Base-by-base conservation (phyloP, 2,113 vertebrate species). In the Fregetta grallaria region DNA sequence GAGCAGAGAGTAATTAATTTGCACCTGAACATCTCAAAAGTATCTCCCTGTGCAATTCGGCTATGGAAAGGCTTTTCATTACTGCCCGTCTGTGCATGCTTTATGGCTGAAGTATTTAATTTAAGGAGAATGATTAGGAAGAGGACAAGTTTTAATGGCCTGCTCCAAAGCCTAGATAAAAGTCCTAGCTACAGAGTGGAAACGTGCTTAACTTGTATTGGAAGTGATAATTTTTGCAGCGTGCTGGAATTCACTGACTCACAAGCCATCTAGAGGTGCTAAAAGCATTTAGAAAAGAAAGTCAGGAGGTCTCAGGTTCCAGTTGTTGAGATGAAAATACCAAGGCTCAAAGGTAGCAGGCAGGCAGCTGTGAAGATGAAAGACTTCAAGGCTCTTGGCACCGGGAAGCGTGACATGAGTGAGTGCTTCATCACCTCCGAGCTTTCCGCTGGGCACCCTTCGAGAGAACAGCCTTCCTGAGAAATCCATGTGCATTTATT, bases 11-110 rank as follows among this genome's bases (percentile, higher is more conserved):
- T 13, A 58, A 55, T 83, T 94, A 16, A 91, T 80, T 89, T 77
- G 91, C 29, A 68, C 50, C 30, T 25, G 67, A 76, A 38, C 34
- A 47, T 68, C 36, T 80, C 82, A 34, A 40, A 68, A 77, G 7
- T 62, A 44, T 9, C 32, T 77, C 40, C 82, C 52, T 47, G 47
- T 13, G 53, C 50, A 83, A 22, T 42, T 77, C 62, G 63, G 25
- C 85, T 38, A 19, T 5, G 27, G n/a, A 59, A 81, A 75, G 19
- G 56, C n/a, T 84, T 96, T 84, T 75, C 56, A 90, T 93, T 94
- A 80, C 7, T 56, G 90, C 21, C 68, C 5, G 12, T 92, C 55
- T 6, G 66, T 75, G 61, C 72, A 45, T 89, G 91, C 71, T 65
- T 78, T 78, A 53, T 38, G 56, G 79, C 40, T 81, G 34, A 56